Evolutionary conservation across 2,888 invertebrate genomes (phyloP), one percentile per base, ranked within the genome.

Genomic region (Leptogaster cylindrica): DNA sequence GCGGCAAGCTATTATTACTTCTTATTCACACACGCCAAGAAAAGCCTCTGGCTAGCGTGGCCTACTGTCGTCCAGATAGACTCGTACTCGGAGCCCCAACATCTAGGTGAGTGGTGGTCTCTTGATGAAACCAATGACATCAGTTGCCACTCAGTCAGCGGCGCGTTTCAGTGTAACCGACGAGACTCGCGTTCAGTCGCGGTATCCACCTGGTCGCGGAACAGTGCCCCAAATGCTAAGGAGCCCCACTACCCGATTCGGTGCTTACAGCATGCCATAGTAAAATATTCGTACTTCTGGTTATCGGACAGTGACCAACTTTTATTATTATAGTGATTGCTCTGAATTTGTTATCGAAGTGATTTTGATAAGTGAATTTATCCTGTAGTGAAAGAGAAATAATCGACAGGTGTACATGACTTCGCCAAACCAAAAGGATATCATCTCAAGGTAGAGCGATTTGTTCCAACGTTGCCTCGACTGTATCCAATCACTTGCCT

Each of bases 1-100:
- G 16, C 10, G 31, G 20, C 6, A 27, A 31, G 18, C 52, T 31
- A 31, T 31, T 31, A 31, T 31, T 52, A 31, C 52, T 52, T 52
- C 28, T 52, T 31, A 52, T 28, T 52, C 52, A 52, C 52, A 52
- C 52, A 52, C 16, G 52, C 33, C 33, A 52, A 52, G 33, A 52
- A 20, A 52, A 52, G 33, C 31, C 52, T 18, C 18, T 33, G 52
- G 31, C 33, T 52, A 52, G 20, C 27, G 27, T 33, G 52, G 33
- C 23, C 48, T 48, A 23, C 20, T 10, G 14, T 18, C 28, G 18
- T 25, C 14, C 50, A 27, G 28, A 25, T 48, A 23, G 12, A 48
- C 48, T 48, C 23, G 20, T 23, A 51, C 7, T 52, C n/a, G 52
- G 18, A 28, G 18, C 18, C 28, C 33, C 33, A 20, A 52, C 27